Percentiles rank a stretch among this genome's conserved stretches.
These are phyloP conservation scores for Thalassarche chlororhynchos DNA, from an alignment of 2,113 vertebrate genomes.

Conservation along the genomic window DNA sequence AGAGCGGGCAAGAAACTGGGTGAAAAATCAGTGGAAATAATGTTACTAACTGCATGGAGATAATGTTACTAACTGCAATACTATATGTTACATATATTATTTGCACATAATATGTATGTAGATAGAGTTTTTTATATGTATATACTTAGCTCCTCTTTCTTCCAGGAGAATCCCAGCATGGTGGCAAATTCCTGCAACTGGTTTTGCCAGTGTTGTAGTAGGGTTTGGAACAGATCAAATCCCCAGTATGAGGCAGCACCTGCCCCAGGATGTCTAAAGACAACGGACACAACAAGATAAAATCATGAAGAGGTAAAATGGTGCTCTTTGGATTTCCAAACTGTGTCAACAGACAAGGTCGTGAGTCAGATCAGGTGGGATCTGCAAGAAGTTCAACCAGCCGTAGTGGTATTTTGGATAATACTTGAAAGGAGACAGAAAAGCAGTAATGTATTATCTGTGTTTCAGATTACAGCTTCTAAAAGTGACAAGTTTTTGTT, in stretches of 20 bases:
- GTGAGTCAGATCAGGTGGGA: neutral
- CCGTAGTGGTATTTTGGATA: neutral
- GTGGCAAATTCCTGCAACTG: neutral
- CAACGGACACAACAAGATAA: neutral
- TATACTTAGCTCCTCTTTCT: neutral
- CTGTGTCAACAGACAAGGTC: neutral
- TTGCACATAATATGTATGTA: neutral
- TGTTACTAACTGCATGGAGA: neutral
- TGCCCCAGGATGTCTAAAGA: neutral
- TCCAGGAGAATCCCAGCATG: neutral
- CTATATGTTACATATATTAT: neutral
- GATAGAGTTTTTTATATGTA: neutral
- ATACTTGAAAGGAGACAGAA: neutral
- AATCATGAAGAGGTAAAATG: neutral
- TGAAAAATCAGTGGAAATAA: neutral
- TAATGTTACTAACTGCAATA: neutral
- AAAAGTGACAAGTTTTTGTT: neutral
- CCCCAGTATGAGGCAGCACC: neutral
- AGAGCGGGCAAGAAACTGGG: neutral
- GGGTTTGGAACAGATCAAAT: neutral
- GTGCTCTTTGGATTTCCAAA: neutral
- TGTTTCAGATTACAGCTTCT: neutral
- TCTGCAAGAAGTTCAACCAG: neutral
- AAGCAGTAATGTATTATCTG: neutral
- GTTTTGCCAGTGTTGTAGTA: neutral